These are phyloP conservation scores for Cyrtodaria siliqua DNA, from an alignment of 2,888 invertebrate species.

Conservation along the genomic window DNA sequence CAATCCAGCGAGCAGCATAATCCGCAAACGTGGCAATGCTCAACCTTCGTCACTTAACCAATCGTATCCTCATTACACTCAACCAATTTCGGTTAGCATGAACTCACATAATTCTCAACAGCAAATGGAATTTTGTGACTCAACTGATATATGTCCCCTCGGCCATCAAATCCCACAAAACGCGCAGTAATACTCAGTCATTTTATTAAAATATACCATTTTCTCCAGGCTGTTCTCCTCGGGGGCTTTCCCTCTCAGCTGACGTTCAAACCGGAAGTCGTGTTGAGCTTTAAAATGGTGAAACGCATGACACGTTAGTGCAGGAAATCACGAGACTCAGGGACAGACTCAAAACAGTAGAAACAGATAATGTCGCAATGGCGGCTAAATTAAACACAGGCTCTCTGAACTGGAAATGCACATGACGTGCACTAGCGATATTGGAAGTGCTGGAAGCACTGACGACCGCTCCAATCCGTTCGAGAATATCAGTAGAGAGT, in stretches of 20 bases:
- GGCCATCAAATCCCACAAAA: conserved; percentile 57
- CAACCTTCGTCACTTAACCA: conserved; percentile 56
- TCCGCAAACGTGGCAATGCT: conserved; percentile 65
- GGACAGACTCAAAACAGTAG: conserved; percentile 94
- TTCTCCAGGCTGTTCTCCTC: conserved; percentile 40
- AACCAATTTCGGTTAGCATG: conserved; percentile 45
- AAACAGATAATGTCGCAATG: conserved; percentile 97
- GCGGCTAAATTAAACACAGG: conserved; percentile 96
- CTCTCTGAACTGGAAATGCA: conserved; percentile 99
- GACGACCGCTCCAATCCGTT: conserved; percentile 73
- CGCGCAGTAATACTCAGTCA: conserved; percentile 62
- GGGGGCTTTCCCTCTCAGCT: conserved; percentile 49
- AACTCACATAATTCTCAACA: conserved; percentile 37
- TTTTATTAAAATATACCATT: conserved; percentile 59
- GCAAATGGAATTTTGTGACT: conserved; percentile 72
- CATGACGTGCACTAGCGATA: conserved; percentile 82
- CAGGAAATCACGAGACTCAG: conserved; percentile 95
- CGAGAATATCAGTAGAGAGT: conserved; percentile 81
- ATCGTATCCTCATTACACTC: conserved; percentile 58
- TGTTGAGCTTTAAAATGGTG: conserved; percentile 36
- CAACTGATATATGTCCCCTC: conserved; percentile 61
- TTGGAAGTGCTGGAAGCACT: conserved; percentile 76
- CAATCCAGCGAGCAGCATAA: too few species aligned
- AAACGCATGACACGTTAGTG: conserved; percentile 87
- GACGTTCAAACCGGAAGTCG: conserved; percentile 34